Percentiles rank a stretch among this genome's conserved stretches.
These are phyloP conservation scores for Morpho achilles DNA, from an alignment of 2,888 invertebrate genomes.

Conservation along the genomic window DNA sequence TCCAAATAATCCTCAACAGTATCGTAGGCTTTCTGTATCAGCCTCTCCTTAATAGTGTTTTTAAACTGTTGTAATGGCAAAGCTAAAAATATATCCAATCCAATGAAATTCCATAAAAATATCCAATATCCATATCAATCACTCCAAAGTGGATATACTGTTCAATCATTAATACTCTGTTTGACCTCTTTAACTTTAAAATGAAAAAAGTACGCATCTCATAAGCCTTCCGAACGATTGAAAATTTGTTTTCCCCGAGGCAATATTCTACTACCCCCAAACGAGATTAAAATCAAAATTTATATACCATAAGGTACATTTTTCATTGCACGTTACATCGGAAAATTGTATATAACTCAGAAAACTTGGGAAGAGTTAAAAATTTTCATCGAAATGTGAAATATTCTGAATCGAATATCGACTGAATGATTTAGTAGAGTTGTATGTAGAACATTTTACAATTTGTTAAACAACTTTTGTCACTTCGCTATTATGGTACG, in stretches of 20 bases:
- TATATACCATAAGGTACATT: conserved; percentile 10
- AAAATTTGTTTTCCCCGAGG: conserved; percentile 20
- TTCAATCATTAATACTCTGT: too few relatives aligned
- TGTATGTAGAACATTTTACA: conserved; percentile 8
- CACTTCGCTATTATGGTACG: background rate
- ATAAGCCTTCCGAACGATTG: conserved; percentile 23
- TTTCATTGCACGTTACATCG: conserved; percentile 6
- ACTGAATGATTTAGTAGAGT: conserved; percentile 49
- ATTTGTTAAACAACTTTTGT: conserved; percentile 16
- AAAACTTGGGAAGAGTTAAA: conserved; percentile 56
- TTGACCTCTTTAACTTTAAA: conserved; percentile 25
- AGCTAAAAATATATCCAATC: too few relatives aligned
- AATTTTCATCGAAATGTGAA: conserved; percentile 53
- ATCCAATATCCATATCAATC: too few relatives aligned
- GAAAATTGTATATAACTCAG: conserved; percentile 47
- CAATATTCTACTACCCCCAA: conserved; percentile 13
- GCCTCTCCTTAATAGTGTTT: too few relatives aligned
- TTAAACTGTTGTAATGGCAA: too few relatives aligned
- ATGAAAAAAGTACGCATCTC: conserved; percentile 30
- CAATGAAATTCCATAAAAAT: too few relatives aligned
- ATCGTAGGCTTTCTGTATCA: too few relatives aligned
- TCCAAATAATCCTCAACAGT: too few relatives aligned
- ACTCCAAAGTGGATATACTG: too few relatives aligned
- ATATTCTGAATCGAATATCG: conserved; percentile 40
- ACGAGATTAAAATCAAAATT: conserved; percentile 11